phyloP scores from a whole-genome alignment of 2,797 vertebrate species.

The Dendrocincla fuliginosa region DNA sequence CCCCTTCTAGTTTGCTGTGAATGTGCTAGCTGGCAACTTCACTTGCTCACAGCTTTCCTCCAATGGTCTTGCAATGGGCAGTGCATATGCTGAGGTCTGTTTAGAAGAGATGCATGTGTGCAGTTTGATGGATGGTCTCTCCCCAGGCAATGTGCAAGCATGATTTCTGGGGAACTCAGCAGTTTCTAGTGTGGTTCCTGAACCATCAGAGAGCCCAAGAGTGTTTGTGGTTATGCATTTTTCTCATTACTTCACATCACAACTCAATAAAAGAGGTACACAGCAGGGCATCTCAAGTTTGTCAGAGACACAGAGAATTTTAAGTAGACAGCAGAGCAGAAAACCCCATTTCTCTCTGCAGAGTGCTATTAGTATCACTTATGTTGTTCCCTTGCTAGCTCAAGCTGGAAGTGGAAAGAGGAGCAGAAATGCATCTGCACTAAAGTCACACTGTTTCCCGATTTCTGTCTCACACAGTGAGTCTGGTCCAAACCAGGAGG shows the following conservation, averaged over 20 bases:
- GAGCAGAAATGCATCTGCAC: background rate
- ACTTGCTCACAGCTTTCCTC: background rate
- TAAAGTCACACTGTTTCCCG: background rate
- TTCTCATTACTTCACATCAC: background rate
- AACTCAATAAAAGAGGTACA: background rate
- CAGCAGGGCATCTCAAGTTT: background rate
- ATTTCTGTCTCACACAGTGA: background rate
- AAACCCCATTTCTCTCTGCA: background rate
- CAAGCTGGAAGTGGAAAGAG: background rate
- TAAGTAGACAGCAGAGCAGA: background rate
- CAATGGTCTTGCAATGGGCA: background rate
- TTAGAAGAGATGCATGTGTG: background rate
- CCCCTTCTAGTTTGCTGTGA: background rate
- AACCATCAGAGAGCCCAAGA: background rate
- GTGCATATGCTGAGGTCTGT: background rate
- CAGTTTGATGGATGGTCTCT: background rate
- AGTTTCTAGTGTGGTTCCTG: background rate
- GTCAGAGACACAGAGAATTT: background rate
- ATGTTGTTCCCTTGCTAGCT: background rate
- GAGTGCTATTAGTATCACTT: background rate
- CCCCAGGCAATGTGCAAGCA: background rate
- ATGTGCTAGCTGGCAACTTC: background rate
- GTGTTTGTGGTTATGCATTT: background rate
- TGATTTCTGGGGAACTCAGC: background rate
- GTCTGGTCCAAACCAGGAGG: background rate